Conservation (phyloP, 2,888 invertebrate genomes). For the Plutella xylostella region DNA sequence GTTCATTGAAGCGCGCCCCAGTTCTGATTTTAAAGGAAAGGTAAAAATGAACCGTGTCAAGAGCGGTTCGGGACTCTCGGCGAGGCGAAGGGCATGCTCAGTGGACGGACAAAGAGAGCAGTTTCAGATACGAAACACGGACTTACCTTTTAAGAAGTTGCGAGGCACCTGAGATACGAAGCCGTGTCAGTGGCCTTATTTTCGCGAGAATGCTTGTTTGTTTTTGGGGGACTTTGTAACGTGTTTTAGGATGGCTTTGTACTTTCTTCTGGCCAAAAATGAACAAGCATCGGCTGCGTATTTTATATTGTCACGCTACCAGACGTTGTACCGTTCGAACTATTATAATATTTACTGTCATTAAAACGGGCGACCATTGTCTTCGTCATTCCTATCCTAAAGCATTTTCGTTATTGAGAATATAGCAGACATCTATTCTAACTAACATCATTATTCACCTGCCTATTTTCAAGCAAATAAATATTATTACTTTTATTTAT, state of each 20-base stretch:
- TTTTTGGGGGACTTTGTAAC: background rate
- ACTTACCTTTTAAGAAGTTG: constrained; percentile 32
- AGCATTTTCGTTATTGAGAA: too few relatives aligned
- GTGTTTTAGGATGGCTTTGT: background rate
- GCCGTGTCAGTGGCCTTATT: constrained; percentile 13
- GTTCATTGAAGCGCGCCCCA: constrained; percentile 40
- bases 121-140: constrained; percentile 19
- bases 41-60: constrained; percentile 64
- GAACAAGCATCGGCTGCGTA: too few relatives aligned
- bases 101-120: constrained; percentile 56
- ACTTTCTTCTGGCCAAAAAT: too few relatives aligned
- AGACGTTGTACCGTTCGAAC: too few relatives aligned
- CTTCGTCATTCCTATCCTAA: too few relatives aligned
- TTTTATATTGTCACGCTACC: too few relatives aligned
- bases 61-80: constrained; percentile 53
- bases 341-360: too few relatives aligned
- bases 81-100: constrained; percentile 44
- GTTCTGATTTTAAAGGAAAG: constrained; percentile 55
- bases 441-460: too few relatives aligned
- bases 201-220: constrained; percentile 1
- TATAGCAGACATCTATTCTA: too few relatives aligned
- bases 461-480: too few relatives aligned
- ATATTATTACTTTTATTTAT: too few relatives aligned
- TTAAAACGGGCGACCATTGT: too few relatives aligned
- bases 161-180: constrained; percentile 45